These are phyloP conservation scores for Adelosebastes latens DNA, from an alignment of 2,797 vertebrate genomes.

Conservation along the genomic window DNA sequence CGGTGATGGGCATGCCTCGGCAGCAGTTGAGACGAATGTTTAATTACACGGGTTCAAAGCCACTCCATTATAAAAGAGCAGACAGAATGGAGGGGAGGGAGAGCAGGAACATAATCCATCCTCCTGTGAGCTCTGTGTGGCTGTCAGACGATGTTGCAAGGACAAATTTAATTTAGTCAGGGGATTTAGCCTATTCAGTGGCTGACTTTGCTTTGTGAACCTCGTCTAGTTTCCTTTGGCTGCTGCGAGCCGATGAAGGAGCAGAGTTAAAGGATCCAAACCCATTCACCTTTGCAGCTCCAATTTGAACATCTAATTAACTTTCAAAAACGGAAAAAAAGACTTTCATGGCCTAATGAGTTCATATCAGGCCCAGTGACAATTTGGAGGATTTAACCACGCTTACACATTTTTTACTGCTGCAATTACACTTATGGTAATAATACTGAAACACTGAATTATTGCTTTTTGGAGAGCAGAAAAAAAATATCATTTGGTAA, in stretches of 20 bases:
- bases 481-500: conserved; percentile 13
- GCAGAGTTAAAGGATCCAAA: conserved; percentile 51
- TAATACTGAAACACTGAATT: conserved; percentile 3
- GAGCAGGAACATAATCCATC: conserved; percentile 63
- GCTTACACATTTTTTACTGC: conserved; percentile 17
- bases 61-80: conserved; percentile 43
- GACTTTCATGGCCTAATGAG: conserved; percentile 52
- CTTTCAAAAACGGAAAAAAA: conserved; percentile 43
- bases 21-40: conserved; percentile 46
- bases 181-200: conserved; percentile 68
- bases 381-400: conserved; percentile 21
- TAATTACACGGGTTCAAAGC: conserved; percentile 64
- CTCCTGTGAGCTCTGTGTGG: conserved; percentile 56
- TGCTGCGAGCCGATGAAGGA: conserved; percentile 36
- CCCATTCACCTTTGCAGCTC: conserved; percentile 54
- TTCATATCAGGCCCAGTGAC: conserved; percentile 41
- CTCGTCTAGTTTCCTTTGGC: conserved; percentile 39
- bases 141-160: conserved; percentile 69
- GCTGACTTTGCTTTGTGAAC: conserved; percentile 66
- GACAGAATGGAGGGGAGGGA: conserved; percentile 35
- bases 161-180: conserved; percentile 76
- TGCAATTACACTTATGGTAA: conserved; percentile 14
- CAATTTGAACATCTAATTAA: conserved; percentile 64
- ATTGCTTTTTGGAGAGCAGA: not conserved
- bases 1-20: conserved; percentile 19